Evolutionary conservation across 2,113 vertebrate genomes (phyloP), one percentile per base, ranked within the genome.

Genomic region (Forbesichthys agassizii): DNA sequence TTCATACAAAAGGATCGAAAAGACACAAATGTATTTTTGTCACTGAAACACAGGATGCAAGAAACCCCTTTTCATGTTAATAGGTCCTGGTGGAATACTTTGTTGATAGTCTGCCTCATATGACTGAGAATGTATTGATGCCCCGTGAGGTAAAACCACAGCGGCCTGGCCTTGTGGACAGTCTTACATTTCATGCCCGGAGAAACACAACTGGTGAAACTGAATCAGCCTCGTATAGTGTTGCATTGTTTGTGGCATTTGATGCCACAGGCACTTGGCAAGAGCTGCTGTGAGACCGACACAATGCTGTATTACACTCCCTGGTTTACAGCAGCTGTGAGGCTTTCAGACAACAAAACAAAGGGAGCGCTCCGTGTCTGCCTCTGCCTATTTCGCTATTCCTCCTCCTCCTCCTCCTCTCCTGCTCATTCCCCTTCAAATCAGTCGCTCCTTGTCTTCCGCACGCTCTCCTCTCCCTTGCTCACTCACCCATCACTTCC

Each of bases 161-260:
- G 64, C 57, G 72, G 48, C 33, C n/a, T 7, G 58, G 62, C 67
- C 71, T 69, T 75, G 70, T 73, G 70, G 61, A 72, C 73, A 80
- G 84, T 70, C 78, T 88, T 87, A 70, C 59, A 69, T 86, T 86
- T 84, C 83, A 75, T 81, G 66, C 49, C 60, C 53, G 54, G 64
- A 75, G 84, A 79, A 77, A 86, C 68, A 70, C 77, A 86, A 84
- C 68, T 65, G 64, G 73, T 80, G 85, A 87, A 91, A 89, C 82
- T 85, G 86, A 88, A 87, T 84, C 87, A 70, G 78, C 74, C 74
- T 61, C 66, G 77, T 88, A 42, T 88, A 85, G 82, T 74, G 33
- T 87, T 89, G 75, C 89, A 86, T 80, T 85, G 86, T 89, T 86
- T 79, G 87, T 78, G 80, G 82, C 82, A 88, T 87, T 78, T 77